Evolutionary conservation across 1,140 invertebrate genomes (phyloP).

Genomic region (Drosophila sp.): DNA sequence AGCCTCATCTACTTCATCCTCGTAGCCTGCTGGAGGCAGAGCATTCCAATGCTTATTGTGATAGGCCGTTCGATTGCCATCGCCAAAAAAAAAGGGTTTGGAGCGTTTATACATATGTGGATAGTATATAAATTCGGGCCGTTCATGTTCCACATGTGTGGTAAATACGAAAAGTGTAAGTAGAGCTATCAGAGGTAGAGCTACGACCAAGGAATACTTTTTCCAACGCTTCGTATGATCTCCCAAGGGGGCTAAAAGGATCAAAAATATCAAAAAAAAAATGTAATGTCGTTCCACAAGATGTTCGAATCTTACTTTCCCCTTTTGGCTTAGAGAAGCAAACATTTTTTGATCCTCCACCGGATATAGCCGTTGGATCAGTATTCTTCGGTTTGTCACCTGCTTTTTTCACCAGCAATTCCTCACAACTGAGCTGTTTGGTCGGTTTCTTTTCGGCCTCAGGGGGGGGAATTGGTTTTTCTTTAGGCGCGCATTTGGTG

Average conservation of each 20-base stretch:
- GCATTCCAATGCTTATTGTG: slow-evolving; percentile 90
- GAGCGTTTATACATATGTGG: slow-evolving; percentile 88
- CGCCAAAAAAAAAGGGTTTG: slow-evolving; percentile 92
- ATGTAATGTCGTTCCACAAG: background rate
- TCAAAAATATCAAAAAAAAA: background rate
- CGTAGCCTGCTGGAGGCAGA: slow-evolving; percentile 90
- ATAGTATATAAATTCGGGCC: slow-evolving; percentile 87
- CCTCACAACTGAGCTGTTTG: background rate
- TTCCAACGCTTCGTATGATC: slow-evolving; percentile 14
- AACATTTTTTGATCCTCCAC: background rate
- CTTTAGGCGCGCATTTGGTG: background rate
- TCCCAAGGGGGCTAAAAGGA: background rate
- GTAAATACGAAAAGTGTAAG: slow-evolving; percentile 41
- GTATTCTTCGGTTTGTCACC: background rate
- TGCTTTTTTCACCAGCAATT: background rate
- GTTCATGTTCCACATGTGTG: slow-evolving; percentile 68
- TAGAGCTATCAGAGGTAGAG: slow-evolving; percentile 39
- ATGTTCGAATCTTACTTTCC: background rate
- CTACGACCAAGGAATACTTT: slow-evolving; percentile 35
- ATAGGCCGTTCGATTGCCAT: slow-evolving; percentile 91
- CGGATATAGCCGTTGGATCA: background rate
- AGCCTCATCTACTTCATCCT: slow-evolving; percentile 82
- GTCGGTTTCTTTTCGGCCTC: background rate
- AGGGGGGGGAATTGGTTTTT: background rate
- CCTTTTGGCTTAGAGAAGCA: background rate